These are phyloP conservation scores for Otus sunia DNA, from an alignment of 2,113 vertebrate species.

Conservation along the genomic window DNA sequence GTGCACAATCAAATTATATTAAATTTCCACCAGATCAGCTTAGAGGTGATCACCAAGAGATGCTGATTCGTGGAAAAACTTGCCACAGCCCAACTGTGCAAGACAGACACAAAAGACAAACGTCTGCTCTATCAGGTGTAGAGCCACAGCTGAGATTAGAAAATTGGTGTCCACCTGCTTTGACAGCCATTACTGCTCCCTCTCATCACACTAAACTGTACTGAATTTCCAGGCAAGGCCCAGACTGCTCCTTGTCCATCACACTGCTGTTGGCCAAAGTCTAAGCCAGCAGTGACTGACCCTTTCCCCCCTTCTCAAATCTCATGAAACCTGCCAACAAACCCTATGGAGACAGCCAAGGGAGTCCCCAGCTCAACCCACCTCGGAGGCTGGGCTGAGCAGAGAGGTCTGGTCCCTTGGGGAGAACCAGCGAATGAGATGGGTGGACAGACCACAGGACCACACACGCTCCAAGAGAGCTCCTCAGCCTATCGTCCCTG, in stretches of 20 bases:
- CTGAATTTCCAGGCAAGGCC: not conserved
- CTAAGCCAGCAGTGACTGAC: not conserved
- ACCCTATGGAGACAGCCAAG: not conserved
- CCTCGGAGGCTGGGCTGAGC: fast-evolving
- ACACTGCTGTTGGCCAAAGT: not conserved
- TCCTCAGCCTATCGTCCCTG: not conserved
- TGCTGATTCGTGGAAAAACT: not conserved
- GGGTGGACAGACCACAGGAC: not conserved
- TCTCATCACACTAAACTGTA: not conserved
- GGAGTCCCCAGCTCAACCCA: not conserved
- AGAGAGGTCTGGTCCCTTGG: not conserved
- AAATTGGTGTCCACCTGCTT: not conserved
- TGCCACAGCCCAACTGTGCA: not conserved
- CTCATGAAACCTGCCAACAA: not conserved
- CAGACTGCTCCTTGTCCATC: not conserved
- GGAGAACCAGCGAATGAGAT: not conserved
- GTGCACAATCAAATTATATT: not conserved
- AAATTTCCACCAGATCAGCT: not conserved
- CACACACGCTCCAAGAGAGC: not conserved
- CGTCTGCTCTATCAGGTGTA: not conserved
- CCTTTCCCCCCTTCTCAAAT: not conserved
- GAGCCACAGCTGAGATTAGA: not conserved
- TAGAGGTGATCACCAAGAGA: not conserved
- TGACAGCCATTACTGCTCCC: fast-evolving
- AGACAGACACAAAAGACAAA: not conserved